Percentiles rank a stretch among this genome's conserved stretches.
phyloP scores from a whole-genome alignment of 2,797 vertebrate species.

The Rhodeus uyekii region DNA sequence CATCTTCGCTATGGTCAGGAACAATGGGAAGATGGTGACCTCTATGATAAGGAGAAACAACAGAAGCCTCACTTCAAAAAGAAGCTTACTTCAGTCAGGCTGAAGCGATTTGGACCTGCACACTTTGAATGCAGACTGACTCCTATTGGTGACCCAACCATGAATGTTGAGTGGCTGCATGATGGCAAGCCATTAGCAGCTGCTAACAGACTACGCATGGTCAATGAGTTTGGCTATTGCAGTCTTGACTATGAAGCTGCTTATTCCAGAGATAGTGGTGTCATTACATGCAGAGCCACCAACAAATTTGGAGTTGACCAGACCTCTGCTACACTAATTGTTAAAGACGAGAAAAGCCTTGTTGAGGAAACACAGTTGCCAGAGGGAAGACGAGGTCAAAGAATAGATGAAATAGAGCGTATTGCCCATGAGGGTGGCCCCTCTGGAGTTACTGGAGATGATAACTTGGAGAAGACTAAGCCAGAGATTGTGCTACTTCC shows the following conservation, averaged over 20 bases:
- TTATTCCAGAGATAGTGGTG: constrained; percentile 94
- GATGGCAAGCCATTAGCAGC: constrained; percentile 94
- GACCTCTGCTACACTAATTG: constrained; percentile 92
- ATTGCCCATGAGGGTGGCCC: constrained; percentile 88
- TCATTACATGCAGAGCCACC: constrained; percentile 93
- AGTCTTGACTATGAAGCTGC: constrained; percentile 95
- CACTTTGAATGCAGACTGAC: constrained; percentile 97
- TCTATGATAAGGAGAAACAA: constrained; percentile 98
- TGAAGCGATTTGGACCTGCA: constrained; percentile 90
- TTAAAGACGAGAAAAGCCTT: constrained; percentile 97
- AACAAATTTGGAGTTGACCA: constrained; percentile 97
- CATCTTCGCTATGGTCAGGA: constrained; percentile 96
- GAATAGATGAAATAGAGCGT: constrained; percentile 92
- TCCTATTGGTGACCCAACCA: constrained; percentile 95
- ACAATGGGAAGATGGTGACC: constrained; percentile 98
- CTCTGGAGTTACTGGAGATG: constrained; percentile 80
- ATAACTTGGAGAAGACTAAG: constrained; percentile 89
- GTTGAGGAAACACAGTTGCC: constrained; percentile 95
- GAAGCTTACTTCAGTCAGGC: constrained; percentile 92
- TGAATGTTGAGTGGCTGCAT: constrained; percentile 97
- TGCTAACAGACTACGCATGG: constrained; percentile 96
- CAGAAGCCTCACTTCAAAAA: constrained; percentile 98
- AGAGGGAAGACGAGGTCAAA: constrained; percentile 88
- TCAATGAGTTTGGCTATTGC: constrained; percentile 97
- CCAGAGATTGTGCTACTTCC: constrained; percentile 95